Evolutionary conservation across 2,113 vertebrate species (phyloP), one percentile per base, ranked within the genome.

Genomic region (Myrmecophaga tridactyla): DNA sequence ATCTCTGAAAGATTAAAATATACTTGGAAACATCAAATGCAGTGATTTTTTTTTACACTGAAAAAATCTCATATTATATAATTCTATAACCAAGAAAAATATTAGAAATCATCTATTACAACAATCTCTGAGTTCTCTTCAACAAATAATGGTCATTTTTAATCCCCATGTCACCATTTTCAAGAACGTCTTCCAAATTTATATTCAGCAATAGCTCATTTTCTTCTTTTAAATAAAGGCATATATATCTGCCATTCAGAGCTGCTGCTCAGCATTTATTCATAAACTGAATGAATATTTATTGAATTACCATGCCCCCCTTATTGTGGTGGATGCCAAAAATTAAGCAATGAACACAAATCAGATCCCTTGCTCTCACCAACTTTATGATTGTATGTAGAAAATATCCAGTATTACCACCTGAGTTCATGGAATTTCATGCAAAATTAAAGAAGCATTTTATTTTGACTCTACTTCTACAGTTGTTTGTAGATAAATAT

Each of bases 271-370:
- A 58, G 4, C 14, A 69, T 56, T 94, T 23, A 58, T 88, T 76
- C 36, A 46, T 48, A 69, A 80, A 60, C 20, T 67, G 25, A 89
- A 65, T 56, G 90, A 43, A 56, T 27, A 51, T 23, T 65, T 70
- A 80, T 56, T 87, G 73, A 60, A 48, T 39, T 86, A 39, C 14
- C 86, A 36, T 91, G 58, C 58, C 48, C 46, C 29, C 36, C 46
- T 10, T 27, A 23, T 36, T 48, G 4, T 58, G 7, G 2, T 70
- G 51, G 70, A 69, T 17, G 1, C 29, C 7, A 65, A 46, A 89
- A 92, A 86, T 86, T 70, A 67, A 85, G 90, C 78, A 14, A 86
- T 27, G 70, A 82, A 48, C 13, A 69, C 82, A 93, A 73, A 34
- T 0, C 9, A 88, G 39, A 51, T 51, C 92, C 73, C 11, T 85